Base-by-base conservation (phyloP, 2,888 invertebrate species). In the Cotesia congregata region DNA sequence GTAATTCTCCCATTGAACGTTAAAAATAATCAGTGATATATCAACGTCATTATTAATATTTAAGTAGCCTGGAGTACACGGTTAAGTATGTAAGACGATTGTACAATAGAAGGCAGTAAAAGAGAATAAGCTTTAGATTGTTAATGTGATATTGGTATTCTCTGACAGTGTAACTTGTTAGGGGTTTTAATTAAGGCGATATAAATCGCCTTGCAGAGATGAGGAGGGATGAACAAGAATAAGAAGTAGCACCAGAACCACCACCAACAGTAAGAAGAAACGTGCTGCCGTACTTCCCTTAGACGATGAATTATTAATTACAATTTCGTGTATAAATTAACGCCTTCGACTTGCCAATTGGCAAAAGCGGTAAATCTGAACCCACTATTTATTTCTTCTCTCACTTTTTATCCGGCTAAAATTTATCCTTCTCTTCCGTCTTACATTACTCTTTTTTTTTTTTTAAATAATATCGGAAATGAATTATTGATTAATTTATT, bases 301-400 rank as follows among this genome's bases (percentile, higher is more conserved):
- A 74, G 75, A 75, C 85, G 86, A 87, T 88, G 88, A 88, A 88
- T 88, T 88, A 88, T 88, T 88, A 88, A 88, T 87, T 85, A 83
- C 85, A 86, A 87, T 86, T 88, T 87, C 84, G 86, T 87, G 88
- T 87, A 87, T 87, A 88, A 88, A 88, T 88, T 88, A 88, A 84
- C 86, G 83, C 82, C 83, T 76, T 69, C 72, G 74, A 81, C 82
- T 80, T 81, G 81, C 40, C 50, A 74, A 81, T 82, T 80, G 81
- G 81, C 40, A 30, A 74, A 78, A 79, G 82, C 85, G 84, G 84
- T 86, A 85, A 86, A 87, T 85, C 84, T 83, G 83, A 85, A 86
- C 86, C 85, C 85, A 83, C 84, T 84, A 81, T 82, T 87, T 87
- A 85, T 84, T 82, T 82, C 80, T 74, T 67, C 78, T 75, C 69